These are phyloP conservation scores for Ptychochromis oligacanthus DNA, from an alignment of 2,113 vertebrate genomes.

Conservation along the genomic window DNA sequence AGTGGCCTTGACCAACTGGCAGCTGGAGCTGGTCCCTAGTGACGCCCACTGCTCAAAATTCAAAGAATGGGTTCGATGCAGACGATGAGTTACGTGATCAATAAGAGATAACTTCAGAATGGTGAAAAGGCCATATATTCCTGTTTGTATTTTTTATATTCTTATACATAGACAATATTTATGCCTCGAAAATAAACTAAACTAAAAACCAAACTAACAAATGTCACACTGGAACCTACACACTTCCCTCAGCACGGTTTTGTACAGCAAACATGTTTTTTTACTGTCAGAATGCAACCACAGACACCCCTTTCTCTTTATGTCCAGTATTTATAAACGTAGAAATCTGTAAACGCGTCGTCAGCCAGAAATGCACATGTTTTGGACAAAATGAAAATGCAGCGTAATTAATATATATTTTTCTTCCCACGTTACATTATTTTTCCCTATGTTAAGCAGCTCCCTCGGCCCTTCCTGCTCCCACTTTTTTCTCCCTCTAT, in stretches of 20 bases:
- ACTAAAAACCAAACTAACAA: neutral
- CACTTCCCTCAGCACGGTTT: neutral
- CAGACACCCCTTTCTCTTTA: neutral
- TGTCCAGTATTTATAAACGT: neutral
- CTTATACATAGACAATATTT: neutral
- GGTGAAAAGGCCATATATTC: neutral
- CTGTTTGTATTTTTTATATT: neutral
- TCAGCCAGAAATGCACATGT: neutral
- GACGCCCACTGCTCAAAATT: neutral
- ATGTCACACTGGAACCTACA: neutral
- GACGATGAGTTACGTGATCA: no score
- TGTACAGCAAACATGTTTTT: neutral
- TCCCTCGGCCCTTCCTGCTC: no score
- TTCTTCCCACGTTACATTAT: neutral
- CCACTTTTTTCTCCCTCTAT: neutral
- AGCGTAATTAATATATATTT: neutral
- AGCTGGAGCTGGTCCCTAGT: neutral
- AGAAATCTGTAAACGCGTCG: neutral
- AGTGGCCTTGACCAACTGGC: neutral
- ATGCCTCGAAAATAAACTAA: neutral
- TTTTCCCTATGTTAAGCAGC: neutral
- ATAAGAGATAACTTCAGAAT: no score
- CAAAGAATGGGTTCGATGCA: neutral
- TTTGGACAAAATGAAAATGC: neutral
- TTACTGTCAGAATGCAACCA: neutral